Conservation (phyloP, 1,140 invertebrate genomes). For the Myzus persicae region DNA sequence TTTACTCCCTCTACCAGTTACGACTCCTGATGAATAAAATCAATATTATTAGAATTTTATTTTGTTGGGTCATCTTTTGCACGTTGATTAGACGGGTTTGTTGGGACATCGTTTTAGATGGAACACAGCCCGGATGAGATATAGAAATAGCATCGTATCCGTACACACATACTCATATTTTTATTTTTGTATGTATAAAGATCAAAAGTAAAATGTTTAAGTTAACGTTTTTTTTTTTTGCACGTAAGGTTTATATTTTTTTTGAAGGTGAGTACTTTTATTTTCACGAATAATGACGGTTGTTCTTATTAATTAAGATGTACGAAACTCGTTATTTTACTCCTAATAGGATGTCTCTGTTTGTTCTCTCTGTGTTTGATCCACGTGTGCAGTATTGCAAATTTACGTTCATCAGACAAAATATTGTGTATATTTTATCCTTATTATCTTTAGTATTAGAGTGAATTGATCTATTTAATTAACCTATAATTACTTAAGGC, state of each 20-base stretch:
- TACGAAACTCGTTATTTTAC: neutral
- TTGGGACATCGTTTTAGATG: neutral
- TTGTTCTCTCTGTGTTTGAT: neutral
- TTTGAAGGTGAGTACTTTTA: neutral
- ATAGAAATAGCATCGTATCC: neutral
- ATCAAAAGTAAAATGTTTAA: neutral
- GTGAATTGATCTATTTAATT: neutral
- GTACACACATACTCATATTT: neutral
- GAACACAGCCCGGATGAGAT: neutral
- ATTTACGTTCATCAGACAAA: neutral
- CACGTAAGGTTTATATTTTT: neutral
- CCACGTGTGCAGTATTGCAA: neutral
- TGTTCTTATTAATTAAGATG: neutral
- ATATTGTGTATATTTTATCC: neutral
- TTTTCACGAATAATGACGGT: neutral
- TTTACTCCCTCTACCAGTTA: neutral
- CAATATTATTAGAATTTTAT: neutral
- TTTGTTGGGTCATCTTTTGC: neutral
- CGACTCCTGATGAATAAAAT: neutral
- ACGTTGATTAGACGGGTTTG: neutral
- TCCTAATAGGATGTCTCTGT: neutral
- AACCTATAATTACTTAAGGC: neutral
- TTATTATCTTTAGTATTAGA: neutral
- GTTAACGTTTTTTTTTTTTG: neutral
- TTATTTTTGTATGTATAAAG: neutral